phyloP scores from a whole-genome alignment of 2,888 invertebrate genomes.

The Machimus atricapillus region DNA sequence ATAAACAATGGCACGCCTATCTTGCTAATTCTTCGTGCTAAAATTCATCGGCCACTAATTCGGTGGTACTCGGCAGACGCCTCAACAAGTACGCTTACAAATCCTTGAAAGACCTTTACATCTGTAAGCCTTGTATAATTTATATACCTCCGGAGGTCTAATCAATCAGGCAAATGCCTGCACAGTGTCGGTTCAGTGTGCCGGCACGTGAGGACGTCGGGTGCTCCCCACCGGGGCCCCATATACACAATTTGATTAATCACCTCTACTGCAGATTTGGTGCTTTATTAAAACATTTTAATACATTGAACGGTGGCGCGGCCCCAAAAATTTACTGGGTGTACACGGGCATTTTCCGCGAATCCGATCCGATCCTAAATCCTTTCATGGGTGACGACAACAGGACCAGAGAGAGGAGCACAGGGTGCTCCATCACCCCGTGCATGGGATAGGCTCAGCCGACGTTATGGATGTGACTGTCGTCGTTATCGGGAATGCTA shows the following conservation, averaged over 20 bases:
- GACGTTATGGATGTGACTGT: background rate
- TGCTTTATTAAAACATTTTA: background rate
- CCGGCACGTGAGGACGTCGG: background rate
- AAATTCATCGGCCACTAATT: background rate
- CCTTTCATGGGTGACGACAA: background rate
- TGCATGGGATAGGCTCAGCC: background rate
- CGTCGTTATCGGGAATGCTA: constrained; percentile 17
- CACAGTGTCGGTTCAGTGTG: background rate
- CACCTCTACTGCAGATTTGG: background rate
- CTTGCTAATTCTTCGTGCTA: background rate
- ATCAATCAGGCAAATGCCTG: background rate
- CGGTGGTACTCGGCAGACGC: background rate
- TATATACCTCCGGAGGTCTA: background rate
- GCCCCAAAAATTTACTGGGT: background rate
- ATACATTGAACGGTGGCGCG: background rate
- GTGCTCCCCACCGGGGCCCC: background rate
- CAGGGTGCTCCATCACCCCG: background rate
- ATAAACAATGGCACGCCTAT: background rate
- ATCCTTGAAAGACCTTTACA: background rate
- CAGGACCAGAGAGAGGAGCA: background rate
- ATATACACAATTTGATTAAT: background rate
- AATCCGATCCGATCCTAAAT: background rate
- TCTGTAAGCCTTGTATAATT: background rate
- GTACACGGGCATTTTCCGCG: background rate
- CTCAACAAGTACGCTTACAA: background rate